These are phyloP conservation scores for Timema cristinae DNA, from an alignment of 2,888 invertebrate genomes.

Conservation along the genomic window DNA sequence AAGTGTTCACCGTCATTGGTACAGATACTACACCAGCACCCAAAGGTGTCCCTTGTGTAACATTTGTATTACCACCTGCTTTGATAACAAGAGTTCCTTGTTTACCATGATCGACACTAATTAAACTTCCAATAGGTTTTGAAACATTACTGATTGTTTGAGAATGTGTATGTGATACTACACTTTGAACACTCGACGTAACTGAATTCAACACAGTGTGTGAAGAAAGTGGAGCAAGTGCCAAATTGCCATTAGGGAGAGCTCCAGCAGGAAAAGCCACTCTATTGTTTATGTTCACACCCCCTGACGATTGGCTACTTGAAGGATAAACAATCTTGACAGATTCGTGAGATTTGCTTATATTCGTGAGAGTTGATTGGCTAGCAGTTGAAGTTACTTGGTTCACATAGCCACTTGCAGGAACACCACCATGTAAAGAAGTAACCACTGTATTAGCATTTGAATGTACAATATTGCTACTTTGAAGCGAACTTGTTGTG, in stretches of 20 bases:
- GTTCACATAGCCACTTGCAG: constrained; percentile 38
- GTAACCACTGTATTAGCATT: constrained; percentile 37
- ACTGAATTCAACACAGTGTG: constrained; percentile 52
- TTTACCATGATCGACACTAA: constrained; percentile 35
- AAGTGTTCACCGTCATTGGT: constrained; percentile 60
- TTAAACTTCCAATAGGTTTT: constrained; percentile 33
- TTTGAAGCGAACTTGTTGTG: constrained; percentile 35
- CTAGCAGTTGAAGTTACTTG: constrained; percentile 36
- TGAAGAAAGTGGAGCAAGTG: constrained; percentile 51
- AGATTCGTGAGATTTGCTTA: constrained; percentile 51
- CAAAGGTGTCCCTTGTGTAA: constrained; percentile 35
- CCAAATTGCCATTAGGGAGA: constrained; percentile 67
- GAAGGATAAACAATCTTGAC: constrained; percentile 56
- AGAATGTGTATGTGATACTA: constrained; percentile 34
- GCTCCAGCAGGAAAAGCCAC: constrained; percentile 56
- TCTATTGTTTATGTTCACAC: constrained; percentile 52
- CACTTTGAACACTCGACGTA: constrained; percentile 46
- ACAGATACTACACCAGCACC: constrained; percentile 55
- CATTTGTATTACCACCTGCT: constrained; percentile 35
- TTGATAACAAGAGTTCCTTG: constrained; percentile 47
- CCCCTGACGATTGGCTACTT: constrained; percentile 46
- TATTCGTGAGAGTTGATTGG: constrained; percentile 37
- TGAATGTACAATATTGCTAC: constrained; percentile 35
- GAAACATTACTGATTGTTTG: constrained; percentile 32
- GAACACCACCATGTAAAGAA: constrained; percentile 34